Conservation (phyloP, 2,797 vertebrate genomes). For the Danio albolineatus region DNA sequence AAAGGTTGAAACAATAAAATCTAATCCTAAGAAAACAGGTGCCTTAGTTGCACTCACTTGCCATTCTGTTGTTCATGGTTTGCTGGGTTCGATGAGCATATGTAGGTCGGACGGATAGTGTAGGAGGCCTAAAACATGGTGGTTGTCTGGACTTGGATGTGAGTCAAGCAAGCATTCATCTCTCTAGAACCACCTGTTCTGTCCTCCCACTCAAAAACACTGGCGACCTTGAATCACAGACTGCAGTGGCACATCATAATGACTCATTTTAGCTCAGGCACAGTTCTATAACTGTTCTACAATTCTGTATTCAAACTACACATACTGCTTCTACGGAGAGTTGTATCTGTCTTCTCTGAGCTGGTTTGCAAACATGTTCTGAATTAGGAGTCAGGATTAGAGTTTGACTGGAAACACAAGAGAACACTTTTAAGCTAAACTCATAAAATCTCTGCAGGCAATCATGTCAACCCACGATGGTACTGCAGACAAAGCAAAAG, state of each 20-base stretch:
- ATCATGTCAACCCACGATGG: neutral
- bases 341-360: slow-evolving; percentile 35
- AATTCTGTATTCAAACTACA: slow-evolving; percentile 29
- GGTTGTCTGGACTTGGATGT: slow-evolving; percentile 43
- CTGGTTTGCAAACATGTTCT: slow-evolving; percentile 42
- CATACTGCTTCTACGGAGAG: slow-evolving; percentile 36
- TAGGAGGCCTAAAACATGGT: slow-evolving; percentile 51
- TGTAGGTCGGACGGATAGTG: slow-evolving; percentile 61
- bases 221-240: slow-evolving; percentile 31
- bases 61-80: neutral
- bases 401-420: slow-evolving; percentile 50
- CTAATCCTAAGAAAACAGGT: neutral
- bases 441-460: slow-evolving; percentile 46
- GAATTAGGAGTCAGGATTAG: slow-evolving; percentile 50
- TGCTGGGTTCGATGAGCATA: slow-evolving; percentile 34
- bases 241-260: slow-evolving; percentile 30
- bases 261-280: slow-evolving; percentile 31
- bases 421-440: neutral
- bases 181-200: slow-evolving; percentile 54
- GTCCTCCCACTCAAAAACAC: slow-evolving; percentile 38
- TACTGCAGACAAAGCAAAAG: neutral
- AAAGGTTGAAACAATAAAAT: neutral
- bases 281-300: neutral
- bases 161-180: slow-evolving; percentile 50
- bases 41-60: neutral